Evolutionary conservation across 1,140 invertebrate species (phyloP), one percentile per base, ranked within the genome.

Genomic region (Vanessa atalanta): DNA sequence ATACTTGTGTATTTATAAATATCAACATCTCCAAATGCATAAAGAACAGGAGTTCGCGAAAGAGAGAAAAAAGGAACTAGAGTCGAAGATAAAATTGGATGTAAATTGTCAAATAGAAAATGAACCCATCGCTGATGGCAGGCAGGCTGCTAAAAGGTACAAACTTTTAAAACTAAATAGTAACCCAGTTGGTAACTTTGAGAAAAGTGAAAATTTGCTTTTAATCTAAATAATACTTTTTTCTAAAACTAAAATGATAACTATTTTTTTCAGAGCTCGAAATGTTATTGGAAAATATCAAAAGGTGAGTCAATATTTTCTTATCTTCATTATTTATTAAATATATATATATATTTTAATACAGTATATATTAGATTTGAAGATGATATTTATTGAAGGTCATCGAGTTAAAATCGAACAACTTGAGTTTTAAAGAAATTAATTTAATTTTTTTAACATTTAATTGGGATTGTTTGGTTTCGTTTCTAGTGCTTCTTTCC

Each of bases 1-100:
- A 76, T 93, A 95, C 80, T 93, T 95, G 83, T 94, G 94, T 26
- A 92, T 94, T 31, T 95, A 95, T 69, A 85, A 95, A 76, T 88
- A 88, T 70, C 91, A 93, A 70, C 95, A 95, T 70, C 85, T 92
- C 71, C 60, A 63, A 15, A 73, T 74, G 67, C 91, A 93, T 63
- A 81, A 80, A 48, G 83, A 87, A 31, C 88, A 93, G 77, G 89
- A 91, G 73, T 57, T 72, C 1, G 75, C 76, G 0, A 74, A 71
- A 43, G 75, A 83, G 15, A 87, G 90, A 47, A 84, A 90, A 69
- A 5, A 71, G 47, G 78, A 84, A 70, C 26, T 77, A n/a, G 78
- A 69, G 23, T 79, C 78, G 65, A 37, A 79, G 53, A 3, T 57
- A 64, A 76, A 80, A 26, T n/a, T 50, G 78, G 77, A 83, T 73